A percentile compares a stretch with the other conserved stretches of the same genome.
Evolutionary conservation across 2,797 vertebrate genomes (phyloP).

Genomic region (Myotis myotis): DNA sequence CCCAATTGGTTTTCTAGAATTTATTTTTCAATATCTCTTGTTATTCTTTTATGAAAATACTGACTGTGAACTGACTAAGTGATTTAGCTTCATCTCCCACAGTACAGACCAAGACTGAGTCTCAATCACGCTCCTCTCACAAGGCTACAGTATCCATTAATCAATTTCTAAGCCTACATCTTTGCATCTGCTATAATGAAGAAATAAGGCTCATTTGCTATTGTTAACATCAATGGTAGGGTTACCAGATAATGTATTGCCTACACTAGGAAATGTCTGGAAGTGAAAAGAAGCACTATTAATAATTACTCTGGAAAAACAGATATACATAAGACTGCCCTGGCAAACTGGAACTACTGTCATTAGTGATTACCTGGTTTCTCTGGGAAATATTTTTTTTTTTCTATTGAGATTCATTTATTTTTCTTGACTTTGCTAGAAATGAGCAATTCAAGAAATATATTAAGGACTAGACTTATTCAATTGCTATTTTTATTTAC

Average conservation of each 20-base stretch:
- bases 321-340: background rate
- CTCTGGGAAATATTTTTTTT: slow-evolving; percentile 37
- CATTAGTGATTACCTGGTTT: background rate
- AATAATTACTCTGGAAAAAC: background rate
- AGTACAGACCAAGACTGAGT: background rate
- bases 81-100: background rate
- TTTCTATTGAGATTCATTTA: slow-evolving; percentile 3
- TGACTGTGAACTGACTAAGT: background rate
- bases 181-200: background rate
- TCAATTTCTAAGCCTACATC: background rate
- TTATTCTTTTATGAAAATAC: background rate
- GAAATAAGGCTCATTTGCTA: background rate
- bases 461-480: background rate
- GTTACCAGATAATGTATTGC: background rate
- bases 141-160: background rate
- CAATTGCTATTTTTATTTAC: background rate
- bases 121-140: background rate
- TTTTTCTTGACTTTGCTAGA: slow-evolving; percentile 26
- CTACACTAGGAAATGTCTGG: background rate
- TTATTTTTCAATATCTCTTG: background rate
- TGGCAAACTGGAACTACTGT: background rate
- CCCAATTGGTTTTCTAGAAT: background rate
- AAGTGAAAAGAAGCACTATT: background rate
- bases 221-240: background rate
- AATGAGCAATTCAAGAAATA: background rate